Base-by-base conservation (phyloP, 2,888 invertebrate species). In the Chironomus tentans region DNA sequence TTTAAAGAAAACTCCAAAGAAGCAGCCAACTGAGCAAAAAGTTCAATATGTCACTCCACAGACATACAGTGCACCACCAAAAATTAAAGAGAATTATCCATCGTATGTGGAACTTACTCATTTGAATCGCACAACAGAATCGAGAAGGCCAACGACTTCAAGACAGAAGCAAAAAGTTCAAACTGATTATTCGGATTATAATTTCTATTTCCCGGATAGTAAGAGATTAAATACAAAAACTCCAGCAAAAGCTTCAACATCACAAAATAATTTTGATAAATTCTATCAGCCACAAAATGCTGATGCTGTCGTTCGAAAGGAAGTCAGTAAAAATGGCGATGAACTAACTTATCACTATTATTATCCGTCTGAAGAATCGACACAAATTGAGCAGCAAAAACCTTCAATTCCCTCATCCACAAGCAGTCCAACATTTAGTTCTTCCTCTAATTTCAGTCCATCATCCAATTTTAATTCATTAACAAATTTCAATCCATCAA, bases 11-110 rank as follows among this genome's bases (percentile, higher is more conserved):
- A 21, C 5, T 18, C 15, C 56, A 2, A 56, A 56, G 18, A 56
- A 56, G 15, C 56, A 46, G 12, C 21, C 71, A 1, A 62, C 24
- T 15, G 47, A 65, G 10, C 22, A 38, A 21, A 74, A 74, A 13
- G 68, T 74, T 15, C 74, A 74, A 5, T 74, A 74, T 68, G 68
- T 74, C 1, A 74, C 74, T 6, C 68, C 74, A 22, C 68, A 74
- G 21, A 38, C 65, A 18, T 24, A 74, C n/a, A 74, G 24, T 65
- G 56, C 56, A 1, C 65, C 65, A 10, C 24, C 28, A 15, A 68
- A 74, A 13, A 46, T 74, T 21, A 38, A 68, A 10, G 74, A 74
- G 12, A 74, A 68, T n/a, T 15, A 18, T 48, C 68, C 69, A 13
- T 22, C 56, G 6, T 69, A 50, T 22, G 21, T 61, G 6, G 74